A percentile compares a stretch with the other conserved stretches of the same genome.
Conservation (phyloP, 2,797 vertebrate genomes). For the Sebastes diploproa region DNA sequence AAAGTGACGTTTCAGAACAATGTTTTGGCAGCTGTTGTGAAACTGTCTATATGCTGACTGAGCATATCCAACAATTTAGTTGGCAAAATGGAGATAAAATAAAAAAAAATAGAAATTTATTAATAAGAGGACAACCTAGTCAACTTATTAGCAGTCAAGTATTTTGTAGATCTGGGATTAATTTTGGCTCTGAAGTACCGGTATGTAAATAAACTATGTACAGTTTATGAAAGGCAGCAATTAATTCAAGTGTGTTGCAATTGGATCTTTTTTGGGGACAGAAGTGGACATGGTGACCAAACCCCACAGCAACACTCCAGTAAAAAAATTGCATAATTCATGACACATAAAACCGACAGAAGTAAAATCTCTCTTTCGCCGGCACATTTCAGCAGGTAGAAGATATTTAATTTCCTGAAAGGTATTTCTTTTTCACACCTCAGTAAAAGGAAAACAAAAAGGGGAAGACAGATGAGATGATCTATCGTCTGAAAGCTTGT, state of each 20-base stretch:
- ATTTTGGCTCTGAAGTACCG: neutral
- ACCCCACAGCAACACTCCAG: neutral
- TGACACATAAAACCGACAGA: slow-evolving; percentile 18
- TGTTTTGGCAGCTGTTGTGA: slow-evolving; percentile 14
- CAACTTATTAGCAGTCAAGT: neutral
- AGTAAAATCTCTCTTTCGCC: neutral
- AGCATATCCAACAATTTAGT: neutral
- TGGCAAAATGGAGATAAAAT: neutral
- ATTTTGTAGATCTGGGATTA: neutral
- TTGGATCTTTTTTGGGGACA: neutral
- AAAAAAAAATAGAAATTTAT: neutral
- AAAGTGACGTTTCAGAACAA: slow-evolving; percentile 2
- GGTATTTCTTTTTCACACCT: slow-evolving; percentile 5
- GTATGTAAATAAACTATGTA: neutral
- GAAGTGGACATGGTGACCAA: neutral
- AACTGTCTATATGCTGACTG: neutral
- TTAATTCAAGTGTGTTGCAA: neutral
- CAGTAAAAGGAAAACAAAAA: neutral
- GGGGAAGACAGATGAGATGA: neutral
- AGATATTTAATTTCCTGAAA: slow-evolving; percentile 35
- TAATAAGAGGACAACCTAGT: neutral
- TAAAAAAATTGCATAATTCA: slow-evolving; percentile 17
- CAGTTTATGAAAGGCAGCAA: neutral
- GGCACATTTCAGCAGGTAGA: neutral
- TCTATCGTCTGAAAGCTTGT: neutral